Evolutionary conservation across 23 tunicate genomes (phyloP), one percentile per base, ranked within the genome.

Genomic region (Corella eumyota): DNA sequence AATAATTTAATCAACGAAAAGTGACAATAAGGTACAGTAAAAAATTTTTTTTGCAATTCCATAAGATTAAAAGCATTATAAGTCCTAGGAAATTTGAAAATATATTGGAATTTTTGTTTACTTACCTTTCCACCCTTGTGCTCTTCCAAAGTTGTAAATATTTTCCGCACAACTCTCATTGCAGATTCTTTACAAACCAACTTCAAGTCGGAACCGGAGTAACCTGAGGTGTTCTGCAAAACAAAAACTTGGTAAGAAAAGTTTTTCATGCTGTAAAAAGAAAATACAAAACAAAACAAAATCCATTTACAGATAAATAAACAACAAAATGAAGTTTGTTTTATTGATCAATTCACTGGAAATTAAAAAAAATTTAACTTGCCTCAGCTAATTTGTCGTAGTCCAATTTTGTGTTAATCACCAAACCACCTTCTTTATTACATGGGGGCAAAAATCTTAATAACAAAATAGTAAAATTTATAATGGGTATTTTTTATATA

Each of bases 121-220:
- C 45, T 1, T 65, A 85, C 95, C 66, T 85, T 73, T 33, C 78
- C 96, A 27, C 73, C 88, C 45, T 65, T 59, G 44, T 88, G 96
- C n/a, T 73, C 53, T 32, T 88, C 96, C 40, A 88, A 47, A 1
- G 90, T 79, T 4, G 67, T 72, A 61, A 88, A 88, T 40, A 88
- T 88, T 36, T 88, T 88, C 25, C 96, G 50, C 20, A 88, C 96
- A 35, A 88, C 96, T 56, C 81, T 67, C 96, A 88, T 88, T 6
- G 96, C 96, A 1, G 96, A 76, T 68, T 88, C 96, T 25, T 88
- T 88, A 68, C 96, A 74, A 1, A 88, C 96, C 40, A 88, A 51
- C 52, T 74, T 73, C 62, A 88, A 48, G 56, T 88, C 96, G 2
- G 96, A 88, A 6, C 96, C 96, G 13, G 96, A 88, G 66, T 88